Evolutionary conservation across 2,113 vertebrate species (phyloP).

Genomic region (Chamaetylas fuelleborni): DNA sequence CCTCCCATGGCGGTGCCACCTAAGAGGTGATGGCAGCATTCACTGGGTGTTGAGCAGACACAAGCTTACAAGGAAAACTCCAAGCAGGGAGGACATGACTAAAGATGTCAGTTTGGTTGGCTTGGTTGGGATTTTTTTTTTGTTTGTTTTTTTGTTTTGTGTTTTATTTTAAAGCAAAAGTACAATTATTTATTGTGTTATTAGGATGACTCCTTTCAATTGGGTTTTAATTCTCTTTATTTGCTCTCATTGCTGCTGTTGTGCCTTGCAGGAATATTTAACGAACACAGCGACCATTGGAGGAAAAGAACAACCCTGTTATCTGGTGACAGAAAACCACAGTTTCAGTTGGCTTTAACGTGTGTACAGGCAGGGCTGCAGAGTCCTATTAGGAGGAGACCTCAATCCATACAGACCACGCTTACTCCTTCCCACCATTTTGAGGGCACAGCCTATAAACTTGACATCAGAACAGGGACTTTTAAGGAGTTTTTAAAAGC

Average conservation of each 20-base stretch:
- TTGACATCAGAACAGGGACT: slow-evolving; percentile 78
- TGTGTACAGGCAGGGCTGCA: slow-evolving; percentile 67
- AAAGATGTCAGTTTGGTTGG: slow-evolving; percentile 63
- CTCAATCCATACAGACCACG: slow-evolving; percentile 75
- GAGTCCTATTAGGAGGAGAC: slow-evolving; percentile 74
- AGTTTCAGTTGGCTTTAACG: slow-evolving; percentile 60
- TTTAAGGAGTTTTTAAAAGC: slow-evolving; percentile 83
- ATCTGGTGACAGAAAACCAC: slow-evolving; percentile 69
- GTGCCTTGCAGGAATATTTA: slow-evolving; percentile 73
- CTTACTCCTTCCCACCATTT: slow-evolving; percentile 76
- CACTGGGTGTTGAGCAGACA: slow-evolving; percentile 69
- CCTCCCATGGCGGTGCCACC: slow-evolving; percentile 65
- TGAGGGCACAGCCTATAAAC: slow-evolving; percentile 79
- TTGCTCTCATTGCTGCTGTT: slow-evolving; percentile 74
- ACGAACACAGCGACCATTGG: slow-evolving; percentile 73
- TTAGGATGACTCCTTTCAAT: slow-evolving; percentile 73
- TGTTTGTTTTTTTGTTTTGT: slow-evolving; percentile 21
- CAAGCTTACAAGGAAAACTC: slow-evolving; percentile 74
- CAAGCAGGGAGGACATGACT: slow-evolving; percentile 69
- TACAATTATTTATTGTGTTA: slow-evolving; percentile 73
- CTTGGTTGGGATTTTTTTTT: slow-evolving; percentile 37
- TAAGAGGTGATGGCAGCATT: slow-evolving; percentile 61
- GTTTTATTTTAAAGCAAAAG: slow-evolving; percentile 74
- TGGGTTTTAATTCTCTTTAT: slow-evolving; percentile 72
- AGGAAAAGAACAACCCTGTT: slow-evolving; percentile 73